Conservation (phyloP, 1,140 invertebrate species). For the Conopomorpha cramerella region DNA sequence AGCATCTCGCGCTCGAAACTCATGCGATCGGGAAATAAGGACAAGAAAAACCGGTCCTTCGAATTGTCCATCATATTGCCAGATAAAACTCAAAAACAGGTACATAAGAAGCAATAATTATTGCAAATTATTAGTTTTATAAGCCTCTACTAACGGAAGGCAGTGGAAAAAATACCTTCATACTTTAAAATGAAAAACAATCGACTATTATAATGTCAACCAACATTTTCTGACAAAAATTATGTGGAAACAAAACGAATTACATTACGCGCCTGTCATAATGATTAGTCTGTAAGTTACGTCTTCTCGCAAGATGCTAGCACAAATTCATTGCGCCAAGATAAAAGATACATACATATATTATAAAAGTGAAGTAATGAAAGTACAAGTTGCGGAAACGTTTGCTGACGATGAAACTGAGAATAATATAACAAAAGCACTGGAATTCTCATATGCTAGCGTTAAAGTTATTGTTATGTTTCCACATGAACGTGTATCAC, state of each 20-base stretch:
- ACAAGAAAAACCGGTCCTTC: constrained; percentile 47
- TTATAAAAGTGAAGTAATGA: background rate
- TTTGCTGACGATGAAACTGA: background rate
- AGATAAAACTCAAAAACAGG: constrained; percentile 63
- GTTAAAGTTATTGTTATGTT: background rate
- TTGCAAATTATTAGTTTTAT: too few species aligned
- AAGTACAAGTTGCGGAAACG: background rate
- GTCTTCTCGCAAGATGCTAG: too few species aligned
- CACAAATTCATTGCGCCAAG: too few species aligned
- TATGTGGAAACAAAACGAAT: too few species aligned
- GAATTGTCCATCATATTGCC: constrained; percentile 61
- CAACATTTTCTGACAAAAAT: too few species aligned
- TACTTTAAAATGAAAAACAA: too few species aligned
- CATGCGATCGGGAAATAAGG: constrained; percentile 27
- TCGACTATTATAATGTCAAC: too few species aligned
- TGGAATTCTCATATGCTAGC: background rate
- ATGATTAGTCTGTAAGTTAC: too few species aligned
- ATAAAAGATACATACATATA: background rate
- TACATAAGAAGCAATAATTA: constrained; percentile 25
- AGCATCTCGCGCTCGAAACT: constrained; percentile 44
- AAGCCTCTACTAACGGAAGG: too few species aligned
- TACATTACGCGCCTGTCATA: too few species aligned
- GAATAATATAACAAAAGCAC: background rate
- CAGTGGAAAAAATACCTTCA: too few species aligned
- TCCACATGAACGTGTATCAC: background rate